Evolutionary conservation across 2,797 vertebrate species (phyloP).

Genomic region (Tolypeutes matacus): DNA sequence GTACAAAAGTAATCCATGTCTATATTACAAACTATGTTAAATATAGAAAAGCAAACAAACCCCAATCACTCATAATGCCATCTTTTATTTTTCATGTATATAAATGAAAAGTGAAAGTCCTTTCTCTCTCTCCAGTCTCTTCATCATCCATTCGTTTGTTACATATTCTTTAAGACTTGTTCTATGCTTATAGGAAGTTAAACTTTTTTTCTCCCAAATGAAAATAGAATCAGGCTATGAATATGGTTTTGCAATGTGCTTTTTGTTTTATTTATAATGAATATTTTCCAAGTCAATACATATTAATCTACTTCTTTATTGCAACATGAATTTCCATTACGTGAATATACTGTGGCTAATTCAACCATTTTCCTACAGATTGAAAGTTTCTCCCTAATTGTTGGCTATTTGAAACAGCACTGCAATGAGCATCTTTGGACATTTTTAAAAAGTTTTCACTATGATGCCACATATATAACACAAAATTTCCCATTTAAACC

Average conservation of each 20-base stretch:
- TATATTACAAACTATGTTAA: conserved; percentile 44
- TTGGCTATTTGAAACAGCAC: conserved; percentile 10
- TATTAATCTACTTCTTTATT: not conserved
- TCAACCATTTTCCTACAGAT: conserved; percentile 26
- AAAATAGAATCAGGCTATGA: conserved; percentile 42
- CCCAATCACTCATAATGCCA: not conserved
- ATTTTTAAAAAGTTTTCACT: too few species aligned
- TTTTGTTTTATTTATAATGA: conserved; percentile 38
- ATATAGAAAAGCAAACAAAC: not conserved
- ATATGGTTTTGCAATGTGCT: not conserved
- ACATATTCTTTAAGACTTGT: conserved; percentile 23
- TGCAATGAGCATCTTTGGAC: not conserved
- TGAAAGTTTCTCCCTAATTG: not conserved
- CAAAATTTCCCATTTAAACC: too few species aligned
- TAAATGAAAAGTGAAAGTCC: not conserved
- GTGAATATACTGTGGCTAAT: conserved; percentile 15
- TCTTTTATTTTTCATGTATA: not conserved
- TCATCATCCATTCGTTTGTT: not conserved
- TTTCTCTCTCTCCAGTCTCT: not conserved
- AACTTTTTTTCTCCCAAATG: not conserved
- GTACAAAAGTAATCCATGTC: conserved; percentile 5
- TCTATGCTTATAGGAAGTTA: not conserved
- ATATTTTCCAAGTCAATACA: not conserved
- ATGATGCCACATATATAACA: too few species aligned
- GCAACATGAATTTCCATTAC: not conserved